A percentile compares a stretch with the other conserved stretches of the same genome.
Conservation (phyloP, 2,888 invertebrate species). For the Asteroscopus sphinx region DNA sequence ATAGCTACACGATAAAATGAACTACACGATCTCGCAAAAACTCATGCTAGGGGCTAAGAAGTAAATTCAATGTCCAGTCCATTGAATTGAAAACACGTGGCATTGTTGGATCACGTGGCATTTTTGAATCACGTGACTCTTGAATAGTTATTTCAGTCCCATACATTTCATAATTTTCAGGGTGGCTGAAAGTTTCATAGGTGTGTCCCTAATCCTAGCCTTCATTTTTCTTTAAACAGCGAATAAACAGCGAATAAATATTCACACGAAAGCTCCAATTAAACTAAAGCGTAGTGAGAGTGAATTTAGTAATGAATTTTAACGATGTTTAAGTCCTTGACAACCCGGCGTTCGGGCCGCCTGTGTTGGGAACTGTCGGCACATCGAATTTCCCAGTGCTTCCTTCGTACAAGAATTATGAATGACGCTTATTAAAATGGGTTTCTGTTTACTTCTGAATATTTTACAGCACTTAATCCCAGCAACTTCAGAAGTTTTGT, state of each 20-base stretch:
- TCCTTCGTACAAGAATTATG: conserved; percentile 16
- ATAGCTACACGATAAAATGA: too few species aligned
- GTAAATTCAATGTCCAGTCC: not conserved
- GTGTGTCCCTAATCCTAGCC: conserved; percentile 2
- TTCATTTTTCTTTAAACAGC: too few species aligned
- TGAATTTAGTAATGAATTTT: conserved; percentile 48
- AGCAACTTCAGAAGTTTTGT: not conserved
- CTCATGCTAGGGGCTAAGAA: too few species aligned
- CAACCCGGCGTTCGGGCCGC: conserved; percentile 15
- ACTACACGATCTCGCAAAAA: too few species aligned
- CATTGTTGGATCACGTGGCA: conserved; percentile 1
- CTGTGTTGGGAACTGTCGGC: conserved; percentile 14
- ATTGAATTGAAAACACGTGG: conserved; percentile 7
- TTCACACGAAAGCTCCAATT: conserved; percentile 21
- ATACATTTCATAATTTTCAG: conserved; percentile 1
- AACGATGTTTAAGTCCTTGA: conserved; percentile 43
- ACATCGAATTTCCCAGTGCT: conserved; percentile 1
- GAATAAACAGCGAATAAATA: not conserved
- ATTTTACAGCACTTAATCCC: conserved; percentile 15
- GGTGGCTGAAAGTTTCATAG: conserved; percentile 24
- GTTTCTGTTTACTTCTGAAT: conserved; percentile 28
- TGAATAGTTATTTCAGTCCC: not conserved
- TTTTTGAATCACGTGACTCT: conserved; percentile 4
- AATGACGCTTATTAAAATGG: conserved; percentile 19
- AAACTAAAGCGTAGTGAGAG: conserved; percentile 24